Evolutionary conservation across 2,113 vertebrate genomes (phyloP).

Genomic region (Dipodomys spectabilis): DNA sequence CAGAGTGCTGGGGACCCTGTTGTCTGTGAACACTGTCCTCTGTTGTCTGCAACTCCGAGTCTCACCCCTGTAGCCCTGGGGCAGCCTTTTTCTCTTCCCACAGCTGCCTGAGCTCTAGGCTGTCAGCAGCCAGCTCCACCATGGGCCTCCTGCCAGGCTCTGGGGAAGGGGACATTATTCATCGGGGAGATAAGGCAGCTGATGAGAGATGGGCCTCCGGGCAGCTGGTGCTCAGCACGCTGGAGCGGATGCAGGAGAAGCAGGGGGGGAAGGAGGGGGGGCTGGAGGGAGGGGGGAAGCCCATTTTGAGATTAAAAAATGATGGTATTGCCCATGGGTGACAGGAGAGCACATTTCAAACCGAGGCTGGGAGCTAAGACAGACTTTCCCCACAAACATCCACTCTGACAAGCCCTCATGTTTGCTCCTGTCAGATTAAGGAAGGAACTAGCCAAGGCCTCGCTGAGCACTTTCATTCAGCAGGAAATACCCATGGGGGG

Average conservation of each 20-base stretch:
- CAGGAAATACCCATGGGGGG: not conserved
- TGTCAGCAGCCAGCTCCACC: slow-evolving; percentile 75
- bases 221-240: slow-evolving; percentile 83
- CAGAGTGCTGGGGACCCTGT: too few species aligned
- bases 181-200: slow-evolving; percentile 84
- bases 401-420: not conserved
- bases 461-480: not conserved
- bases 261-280: not conserved
- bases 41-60: not conserved
- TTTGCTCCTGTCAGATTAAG: not conserved
- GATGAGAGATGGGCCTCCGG: slow-evolving; percentile 78
- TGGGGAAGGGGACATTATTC: slow-evolving; percentile 83
- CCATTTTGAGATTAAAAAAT: slow-evolving; percentile 70
- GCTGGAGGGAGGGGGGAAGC: not conserved
- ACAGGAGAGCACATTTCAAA: slow-evolving; percentile 6
- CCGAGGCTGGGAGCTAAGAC: not conserved
- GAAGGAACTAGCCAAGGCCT: not conserved
- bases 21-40: too few species aligned
- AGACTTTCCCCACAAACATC: not conserved
- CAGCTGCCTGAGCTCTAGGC: slow-evolving; percentile 80
- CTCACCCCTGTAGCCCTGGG: slow-evolving; percentile 43
- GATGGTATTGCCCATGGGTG: slow-evolving; percentile 14
- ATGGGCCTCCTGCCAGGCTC: slow-evolving; percentile 78
- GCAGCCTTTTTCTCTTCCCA: slow-evolving; percentile 68
- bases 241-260: slow-evolving; percentile 70